Evolutionary conservation across 2,888 invertebrate species (phyloP).

Genomic region (Opisthograptis luteolata): DNA sequence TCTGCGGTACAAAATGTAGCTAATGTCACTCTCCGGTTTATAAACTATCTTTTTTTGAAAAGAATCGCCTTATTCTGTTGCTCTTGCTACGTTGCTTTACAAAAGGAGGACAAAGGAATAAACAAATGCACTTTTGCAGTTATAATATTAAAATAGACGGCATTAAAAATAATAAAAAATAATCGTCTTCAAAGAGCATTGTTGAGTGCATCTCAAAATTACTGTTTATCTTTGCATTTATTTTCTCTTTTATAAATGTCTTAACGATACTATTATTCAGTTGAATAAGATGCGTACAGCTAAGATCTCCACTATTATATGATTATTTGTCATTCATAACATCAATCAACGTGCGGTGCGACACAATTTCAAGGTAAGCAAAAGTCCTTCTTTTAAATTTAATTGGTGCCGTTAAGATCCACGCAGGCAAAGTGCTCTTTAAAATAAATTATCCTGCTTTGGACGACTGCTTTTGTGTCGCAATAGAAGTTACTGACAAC

Average conservation of each 20-base stretch:
- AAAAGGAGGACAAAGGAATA: too few relatives aligned
- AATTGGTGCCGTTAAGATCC: constrained; percentile 27
- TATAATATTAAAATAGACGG: too few relatives aligned
- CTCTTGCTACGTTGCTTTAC: too few relatives aligned
- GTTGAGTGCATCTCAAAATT: not conserved
- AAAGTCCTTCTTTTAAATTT: constrained; percentile 21
- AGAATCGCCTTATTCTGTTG: too few relatives aligned
- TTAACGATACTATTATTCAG: too few relatives aligned
- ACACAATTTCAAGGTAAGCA: constrained; percentile 10
- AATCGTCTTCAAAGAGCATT: not conserved
- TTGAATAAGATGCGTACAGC: too few relatives aligned
- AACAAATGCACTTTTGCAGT: not conserved
- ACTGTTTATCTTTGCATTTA: not conserved
- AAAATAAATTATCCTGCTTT: constrained; percentile 61
- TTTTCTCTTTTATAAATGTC: too few relatives aligned
- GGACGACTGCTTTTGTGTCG: constrained; percentile 60
- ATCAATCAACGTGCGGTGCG: not conserved
- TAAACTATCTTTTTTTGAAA: too few relatives aligned
- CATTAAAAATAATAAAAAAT: constrained; percentile 9
- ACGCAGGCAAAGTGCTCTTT: constrained; percentile 48
- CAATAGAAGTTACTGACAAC: constrained; percentile 57
- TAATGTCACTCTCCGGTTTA: too few relatives aligned
- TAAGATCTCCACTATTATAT: not conserved
- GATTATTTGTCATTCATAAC: not conserved
- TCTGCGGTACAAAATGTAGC: too few relatives aligned